Percentiles rank a stretch among this genome's conserved stretches.
Conservation (phyloP, 2,888 invertebrate genomes). For the Nematopogon swammerdamellus region DNA sequence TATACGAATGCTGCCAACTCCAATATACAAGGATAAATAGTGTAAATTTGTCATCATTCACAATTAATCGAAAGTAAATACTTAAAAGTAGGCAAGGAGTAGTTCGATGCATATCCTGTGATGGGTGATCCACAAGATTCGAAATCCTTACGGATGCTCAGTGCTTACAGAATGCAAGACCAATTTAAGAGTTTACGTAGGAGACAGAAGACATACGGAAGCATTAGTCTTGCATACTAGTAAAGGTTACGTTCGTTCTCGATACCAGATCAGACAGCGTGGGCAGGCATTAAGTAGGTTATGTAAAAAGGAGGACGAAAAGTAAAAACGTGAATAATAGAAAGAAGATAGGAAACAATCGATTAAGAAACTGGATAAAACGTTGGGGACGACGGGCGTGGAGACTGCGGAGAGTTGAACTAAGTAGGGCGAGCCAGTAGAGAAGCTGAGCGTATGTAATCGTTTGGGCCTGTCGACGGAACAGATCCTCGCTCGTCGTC, state of each 20-base stretch:
- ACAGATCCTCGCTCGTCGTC: too few species aligned
- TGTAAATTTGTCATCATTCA: background rate
- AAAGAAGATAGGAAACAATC: background rate
- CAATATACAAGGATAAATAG: background rate
- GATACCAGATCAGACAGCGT: background rate
- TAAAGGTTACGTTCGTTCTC: too few species aligned
- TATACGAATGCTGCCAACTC: background rate
- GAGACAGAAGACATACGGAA: background rate
- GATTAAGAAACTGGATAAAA: background rate
- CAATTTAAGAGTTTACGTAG: background rate
- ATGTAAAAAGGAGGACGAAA: background rate
- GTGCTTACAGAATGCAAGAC: background rate
- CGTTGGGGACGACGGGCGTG: background rate
- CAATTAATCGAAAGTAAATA: background rate
- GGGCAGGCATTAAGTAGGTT: background rate
- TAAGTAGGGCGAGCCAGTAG: too few species aligned
- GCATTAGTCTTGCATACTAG: too few species aligned
- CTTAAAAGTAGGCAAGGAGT: background rate
- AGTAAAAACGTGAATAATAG: background rate
- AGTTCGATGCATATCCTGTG: background rate
- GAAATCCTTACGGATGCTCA: background rate
- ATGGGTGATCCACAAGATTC: background rate
- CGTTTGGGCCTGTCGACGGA: too few species aligned
- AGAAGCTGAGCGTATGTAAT: too few species aligned
- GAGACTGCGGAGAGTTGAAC: too few species aligned